A percentile compares a stretch with the other conserved stretches of the same genome.
phyloP scores from a whole-genome alignment of 2,888 invertebrate species.

The Gandaritis pyraliata region DNA sequence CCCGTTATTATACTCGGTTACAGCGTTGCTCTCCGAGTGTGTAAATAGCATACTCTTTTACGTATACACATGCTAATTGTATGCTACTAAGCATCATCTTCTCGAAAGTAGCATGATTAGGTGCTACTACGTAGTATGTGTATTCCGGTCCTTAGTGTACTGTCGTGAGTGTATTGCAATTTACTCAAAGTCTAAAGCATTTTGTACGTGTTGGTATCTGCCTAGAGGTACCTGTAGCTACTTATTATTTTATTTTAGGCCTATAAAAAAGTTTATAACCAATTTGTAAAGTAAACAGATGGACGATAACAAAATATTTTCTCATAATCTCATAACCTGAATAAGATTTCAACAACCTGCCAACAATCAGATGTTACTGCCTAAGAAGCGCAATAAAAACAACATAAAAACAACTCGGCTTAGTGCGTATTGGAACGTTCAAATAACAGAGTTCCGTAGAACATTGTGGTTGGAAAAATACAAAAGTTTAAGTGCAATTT shows the following conservation, averaged over 20 bases:
- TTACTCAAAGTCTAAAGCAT: background rate
- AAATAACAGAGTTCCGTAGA: constrained; percentile 13
- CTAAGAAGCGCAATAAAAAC: constrained; percentile 38
- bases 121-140: no score
- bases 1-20: no score
- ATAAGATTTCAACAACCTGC: constrained; percentile 20
- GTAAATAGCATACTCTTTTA: no score
- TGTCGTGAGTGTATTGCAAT: no score
- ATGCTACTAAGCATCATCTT: no score
- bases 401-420: constrained; percentile 32
- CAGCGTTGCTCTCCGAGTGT: no score
- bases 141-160: no score
- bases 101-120: no score
- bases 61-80: no score
- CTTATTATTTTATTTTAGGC: background rate
- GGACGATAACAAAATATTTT: constrained; percentile 18
- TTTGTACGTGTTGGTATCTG: background rate
- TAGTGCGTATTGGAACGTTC: constrained; percentile 4
- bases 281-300: constrained; percentile 29
- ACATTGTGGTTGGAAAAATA: no score
- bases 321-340: constrained; percentile 15
- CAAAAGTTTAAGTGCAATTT: no score
- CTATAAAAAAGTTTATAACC: constrained; percentile 22
- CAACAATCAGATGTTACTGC: constrained; percentile 32
- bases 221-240: constrained; percentile 1